Evolutionary conservation across 2,113 vertebrate genomes (phyloP).

Genomic region (Rallus limicola): DNA sequence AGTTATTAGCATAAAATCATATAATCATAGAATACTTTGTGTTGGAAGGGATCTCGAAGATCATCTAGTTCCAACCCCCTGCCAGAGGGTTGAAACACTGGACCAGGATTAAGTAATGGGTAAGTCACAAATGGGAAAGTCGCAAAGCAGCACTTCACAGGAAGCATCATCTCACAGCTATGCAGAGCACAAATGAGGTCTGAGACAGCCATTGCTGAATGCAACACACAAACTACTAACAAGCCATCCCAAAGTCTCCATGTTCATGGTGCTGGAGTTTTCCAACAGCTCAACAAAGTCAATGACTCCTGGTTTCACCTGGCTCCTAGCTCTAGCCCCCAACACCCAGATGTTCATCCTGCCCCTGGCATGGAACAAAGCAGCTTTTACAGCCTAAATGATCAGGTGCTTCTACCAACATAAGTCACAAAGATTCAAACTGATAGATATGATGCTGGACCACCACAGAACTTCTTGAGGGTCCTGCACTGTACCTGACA

Average conservation of each 20-base stretch:
- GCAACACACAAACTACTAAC: neutral
- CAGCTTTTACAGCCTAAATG: neutral
- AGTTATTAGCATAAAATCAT: neutral
- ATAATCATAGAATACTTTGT: neutral
- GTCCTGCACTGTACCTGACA: neutral
- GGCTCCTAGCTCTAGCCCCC: neutral
- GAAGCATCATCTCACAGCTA: neutral
- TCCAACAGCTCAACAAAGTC: neutral
- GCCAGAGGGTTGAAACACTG: too few relatives aligned
- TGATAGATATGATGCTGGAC: neutral
- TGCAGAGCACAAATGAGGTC: neutral
- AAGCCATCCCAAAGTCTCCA: neutral
- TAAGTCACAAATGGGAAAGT: neutral
- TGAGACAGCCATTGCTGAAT: neutral
- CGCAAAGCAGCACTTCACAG: neutral
- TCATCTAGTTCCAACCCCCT: too few relatives aligned
- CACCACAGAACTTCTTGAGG: neutral
- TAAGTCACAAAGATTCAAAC: neutral
- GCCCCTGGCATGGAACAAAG: neutral
- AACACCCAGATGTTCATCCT: neutral
- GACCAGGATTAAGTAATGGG: neutral
- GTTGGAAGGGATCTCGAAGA: too few relatives aligned
- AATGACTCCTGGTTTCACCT: neutral
- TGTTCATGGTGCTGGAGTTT: neutral
- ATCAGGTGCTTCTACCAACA: neutral